Evolutionary conservation across 2,888 invertebrate species (phyloP).

Genomic region (Biston stratarius): DNA sequence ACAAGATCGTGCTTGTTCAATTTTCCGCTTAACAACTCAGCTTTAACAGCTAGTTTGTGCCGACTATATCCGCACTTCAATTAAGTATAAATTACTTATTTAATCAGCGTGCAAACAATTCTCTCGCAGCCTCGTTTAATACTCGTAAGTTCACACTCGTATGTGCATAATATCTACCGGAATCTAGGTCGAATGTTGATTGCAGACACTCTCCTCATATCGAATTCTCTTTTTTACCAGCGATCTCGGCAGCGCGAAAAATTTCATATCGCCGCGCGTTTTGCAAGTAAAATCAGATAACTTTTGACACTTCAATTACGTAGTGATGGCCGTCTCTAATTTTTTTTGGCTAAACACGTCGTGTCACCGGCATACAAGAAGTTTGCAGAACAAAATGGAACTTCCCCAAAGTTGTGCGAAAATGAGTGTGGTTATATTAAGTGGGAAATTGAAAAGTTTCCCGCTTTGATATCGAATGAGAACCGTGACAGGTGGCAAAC

Average conservation of each 20-base stretch:
- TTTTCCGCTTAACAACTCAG: slow-evolving; percentile 43
- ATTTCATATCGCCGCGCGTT: slow-evolving; percentile 83
- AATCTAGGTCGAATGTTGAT: slow-evolving; percentile 83
- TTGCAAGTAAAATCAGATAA: slow-evolving; percentile 87
- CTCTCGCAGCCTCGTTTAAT: slow-evolving; percentile 56
- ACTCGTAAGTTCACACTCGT: slow-evolving; percentile 57
- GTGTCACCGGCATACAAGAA: slow-evolving; percentile 79
- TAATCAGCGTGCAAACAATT: slow-evolving; percentile 51
- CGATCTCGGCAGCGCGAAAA: slow-evolving; percentile 80
- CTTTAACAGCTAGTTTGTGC: slow-evolving; percentile 35
- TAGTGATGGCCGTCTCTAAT: slow-evolving; percentile 80
- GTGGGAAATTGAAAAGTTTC: slow-evolving; percentile 76
- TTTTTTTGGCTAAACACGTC: slow-evolving; percentile 71
- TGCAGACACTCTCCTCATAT: slow-evolving; percentile 81
- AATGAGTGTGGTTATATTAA: slow-evolving; percentile 63
- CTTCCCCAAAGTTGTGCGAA: slow-evolving; percentile 62
- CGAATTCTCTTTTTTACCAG: slow-evolving; percentile 82
- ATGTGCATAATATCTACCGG: slow-evolving; percentile 68
- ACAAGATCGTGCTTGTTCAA: slow-evolving; percentile 41
- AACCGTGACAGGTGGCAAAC: slow-evolving; percentile 48
- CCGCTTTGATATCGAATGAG: slow-evolving; percentile 69
- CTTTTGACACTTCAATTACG: slow-evolving; percentile 87
- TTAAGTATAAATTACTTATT: slow-evolving; percentile 52
- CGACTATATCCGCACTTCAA: slow-evolving; percentile 35
- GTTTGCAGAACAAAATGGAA: slow-evolving; percentile 77